Percentiles rank a stretch among this genome's conserved stretches.
phyloP scores from a whole-genome alignment of 2,888 invertebrate genomes.

The Pheosia gnoma region DNA sequence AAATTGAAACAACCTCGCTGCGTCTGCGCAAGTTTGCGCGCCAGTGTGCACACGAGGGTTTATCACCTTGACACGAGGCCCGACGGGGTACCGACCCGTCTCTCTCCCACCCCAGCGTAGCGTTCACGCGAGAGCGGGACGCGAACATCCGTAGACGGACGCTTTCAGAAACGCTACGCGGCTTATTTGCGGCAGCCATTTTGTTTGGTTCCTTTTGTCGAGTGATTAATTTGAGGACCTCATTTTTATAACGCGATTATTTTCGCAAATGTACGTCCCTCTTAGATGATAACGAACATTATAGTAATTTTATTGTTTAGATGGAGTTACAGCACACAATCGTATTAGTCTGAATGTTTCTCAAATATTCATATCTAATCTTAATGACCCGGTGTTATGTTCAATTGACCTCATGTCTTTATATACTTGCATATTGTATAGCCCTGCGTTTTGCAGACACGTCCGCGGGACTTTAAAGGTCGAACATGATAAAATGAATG shows the following conservation, averaged over 20 bases:
- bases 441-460: background rate
- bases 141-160: slow-evolving; percentile 69
- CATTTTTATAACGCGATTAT: slow-evolving; percentile 32
- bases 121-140: slow-evolving; percentile 58
- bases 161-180: slow-evolving; percentile 82
- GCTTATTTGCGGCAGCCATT: slow-evolving; percentile 67
- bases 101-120: slow-evolving; percentile 59
- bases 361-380: slow-evolving; percentile 1
- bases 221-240: slow-evolving; percentile 58
- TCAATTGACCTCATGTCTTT: slow-evolving; percentile 9
- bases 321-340: background rate
- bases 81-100: slow-evolving; percentile 66
- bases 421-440: slow-evolving; percentile 11
- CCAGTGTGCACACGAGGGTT: slow-evolving; percentile 66
- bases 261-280: slow-evolving; percentile 14
- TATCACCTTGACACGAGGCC: slow-evolving; percentile 79
- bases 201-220: slow-evolving; percentile 70
- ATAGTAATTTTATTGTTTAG: background rate
- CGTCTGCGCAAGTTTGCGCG: slow-evolving; percentile 46
- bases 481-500: background rate
- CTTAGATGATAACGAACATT: background rate
- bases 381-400: slow-evolving; percentile 24
- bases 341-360: background rate
- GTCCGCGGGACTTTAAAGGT: background rate
- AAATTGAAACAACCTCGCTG: slow-evolving; percentile 47